Base-by-base conservation (phyloP, 2,888 invertebrate species). In the Acrobasis consociella region DNA sequence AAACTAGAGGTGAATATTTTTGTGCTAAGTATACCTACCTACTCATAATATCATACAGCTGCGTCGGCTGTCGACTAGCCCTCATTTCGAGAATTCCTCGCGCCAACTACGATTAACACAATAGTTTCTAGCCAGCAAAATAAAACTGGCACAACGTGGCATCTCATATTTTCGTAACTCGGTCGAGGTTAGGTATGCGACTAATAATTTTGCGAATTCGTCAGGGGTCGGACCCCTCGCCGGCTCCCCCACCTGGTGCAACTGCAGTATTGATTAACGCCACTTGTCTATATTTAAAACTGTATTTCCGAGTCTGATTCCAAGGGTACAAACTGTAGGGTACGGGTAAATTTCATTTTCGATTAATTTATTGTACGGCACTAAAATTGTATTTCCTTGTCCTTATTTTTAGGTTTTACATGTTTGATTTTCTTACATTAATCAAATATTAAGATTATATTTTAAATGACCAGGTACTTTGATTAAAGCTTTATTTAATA, bases 211-310 rank as follows among this genome's bases (percentile, higher is more conserved):
- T 67, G 80, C 77, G 71, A 84, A 84, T 85, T 84, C 74, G 77
- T 76, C 72, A 74, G 80, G 90, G 91, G 91, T 88, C 77, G 74
- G 70, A 79, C 83, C 83, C 84, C 79, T 77, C 74, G 67, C 63
- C 53, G 9, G 67, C 70, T 78, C 82, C 86, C 85, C 83, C 77
- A 79, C 77, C 80, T 75, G 75, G 73, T 83, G 81, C 83, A 82
- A 83, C 76, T 90, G 89, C 89, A 90, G 86, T 91, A 90, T 91
- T 86, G 91, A 91, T 91, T 85, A 83, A 83, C 77, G 70, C 69
- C 73, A 78, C 77, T 79, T 73, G 75, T 78, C 72, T 72, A 69
- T 72, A 69, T 67, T 72, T 69, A 64, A 73, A 73, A 74, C 75
- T 68, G 67, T 70, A 73, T 74, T 74, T 72, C 64, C 68, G 67